phyloP scores from a whole-genome alignment of 2,113 vertebrate species.

The Eulemur rufifrons region DNA sequence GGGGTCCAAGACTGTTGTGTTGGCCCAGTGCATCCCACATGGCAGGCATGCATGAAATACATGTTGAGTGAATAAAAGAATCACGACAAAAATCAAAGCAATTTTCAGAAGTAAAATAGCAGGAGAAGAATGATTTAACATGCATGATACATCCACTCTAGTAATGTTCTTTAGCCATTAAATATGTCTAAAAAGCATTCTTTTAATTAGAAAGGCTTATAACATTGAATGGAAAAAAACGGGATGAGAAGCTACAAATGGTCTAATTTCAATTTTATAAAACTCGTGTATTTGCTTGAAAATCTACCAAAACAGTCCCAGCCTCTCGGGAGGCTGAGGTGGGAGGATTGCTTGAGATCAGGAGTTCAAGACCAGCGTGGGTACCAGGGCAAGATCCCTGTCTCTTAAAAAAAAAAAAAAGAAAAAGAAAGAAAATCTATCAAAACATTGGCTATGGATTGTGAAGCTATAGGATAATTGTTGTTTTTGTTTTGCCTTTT shows the following conservation, averaged over 20 bases:
- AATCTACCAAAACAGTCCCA: not conserved
- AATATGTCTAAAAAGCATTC: not conserved
- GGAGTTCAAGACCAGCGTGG: too few relatives aligned
- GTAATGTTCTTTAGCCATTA: constrained; percentile 31
- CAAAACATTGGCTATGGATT: not conserved
- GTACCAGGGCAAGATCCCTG: too few relatives aligned
- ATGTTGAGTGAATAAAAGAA: not conserved
- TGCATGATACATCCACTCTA: not conserved
- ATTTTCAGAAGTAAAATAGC: not conserved
- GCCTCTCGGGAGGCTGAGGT: too few relatives aligned
- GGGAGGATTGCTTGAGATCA: too few relatives aligned
- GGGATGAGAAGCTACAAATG: not conserved
- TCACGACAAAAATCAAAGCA: not conserved
- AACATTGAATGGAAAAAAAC: not conserved
- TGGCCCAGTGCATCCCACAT: not conserved
- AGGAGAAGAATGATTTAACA: not conserved
- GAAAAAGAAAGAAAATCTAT: not conserved
- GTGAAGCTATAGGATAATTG: not conserved
- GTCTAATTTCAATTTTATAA: not conserved
- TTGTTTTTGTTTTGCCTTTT: not conserved
- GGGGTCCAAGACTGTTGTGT: not conserved
- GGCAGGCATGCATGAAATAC: not conserved
- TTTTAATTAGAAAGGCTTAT: constrained; percentile 38
- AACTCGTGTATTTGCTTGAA: not conserved
- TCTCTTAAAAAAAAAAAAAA: too few relatives aligned